Evolutionary conservation across 2,113 vertebrate genomes (phyloP).

Genomic region (Urocolius indicus): DNA sequence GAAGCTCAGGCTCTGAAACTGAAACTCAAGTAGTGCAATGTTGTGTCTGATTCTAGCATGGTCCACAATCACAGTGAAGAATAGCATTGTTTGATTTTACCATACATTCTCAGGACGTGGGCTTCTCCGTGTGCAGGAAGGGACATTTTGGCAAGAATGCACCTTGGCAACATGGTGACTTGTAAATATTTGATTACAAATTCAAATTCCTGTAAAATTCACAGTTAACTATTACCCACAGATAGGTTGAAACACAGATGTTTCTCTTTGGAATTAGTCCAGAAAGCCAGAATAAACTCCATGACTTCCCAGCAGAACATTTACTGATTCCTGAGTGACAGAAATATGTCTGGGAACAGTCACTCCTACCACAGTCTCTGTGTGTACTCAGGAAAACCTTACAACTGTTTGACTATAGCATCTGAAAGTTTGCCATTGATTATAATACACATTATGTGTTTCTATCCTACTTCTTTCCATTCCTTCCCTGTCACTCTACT

Average conservation of each 20-base stretch:
- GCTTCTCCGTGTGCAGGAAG: neutral
- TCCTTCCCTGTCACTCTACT: neutral
- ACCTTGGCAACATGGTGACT: neutral
- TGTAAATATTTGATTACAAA: conserved; percentile 48
- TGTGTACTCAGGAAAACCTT: neutral
- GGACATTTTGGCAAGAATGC: neutral
- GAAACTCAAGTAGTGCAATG: neutral
- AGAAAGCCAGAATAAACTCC: neutral
- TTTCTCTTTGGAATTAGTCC: conserved; percentile 31
- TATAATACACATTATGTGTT: neutral
- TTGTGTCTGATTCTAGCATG: neutral
- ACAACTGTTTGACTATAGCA: neutral
- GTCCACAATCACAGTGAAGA: neutral
- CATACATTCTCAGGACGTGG: neutral
- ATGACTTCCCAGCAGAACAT: conserved; percentile 7
- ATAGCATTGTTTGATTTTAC: neutral
- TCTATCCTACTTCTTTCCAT: neutral
- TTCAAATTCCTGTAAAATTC: conserved; percentile 54
- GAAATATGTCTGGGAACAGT: neutral
- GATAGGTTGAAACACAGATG: conserved; percentile 25
- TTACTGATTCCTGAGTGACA: neutral
- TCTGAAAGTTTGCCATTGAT: neutral
- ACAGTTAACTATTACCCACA: neutral
- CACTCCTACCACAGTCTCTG: neutral
- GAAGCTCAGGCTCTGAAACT: too few relatives aligned